These are phyloP conservation scores for Oscheius sp. DNA, from an alignment of 2,888 invertebrate genomes.

Conservation along the genomic window DNA sequence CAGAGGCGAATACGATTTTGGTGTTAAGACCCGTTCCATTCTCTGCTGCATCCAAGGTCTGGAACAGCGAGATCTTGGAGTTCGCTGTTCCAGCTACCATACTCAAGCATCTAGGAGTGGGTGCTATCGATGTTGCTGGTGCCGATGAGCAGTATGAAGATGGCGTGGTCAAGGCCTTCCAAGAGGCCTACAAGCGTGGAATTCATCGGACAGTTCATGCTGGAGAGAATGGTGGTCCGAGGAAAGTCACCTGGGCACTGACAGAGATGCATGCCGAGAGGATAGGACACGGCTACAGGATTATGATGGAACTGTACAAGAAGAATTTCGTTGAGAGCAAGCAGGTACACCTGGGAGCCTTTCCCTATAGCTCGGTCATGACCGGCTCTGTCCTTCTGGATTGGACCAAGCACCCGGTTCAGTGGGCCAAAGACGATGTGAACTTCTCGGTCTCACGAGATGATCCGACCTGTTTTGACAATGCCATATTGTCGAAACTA, in stretches of 20 bases:
- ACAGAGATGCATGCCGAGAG: conserved; percentile 77
- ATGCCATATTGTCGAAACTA: conserved; percentile 76
- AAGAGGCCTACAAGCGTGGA: conserved; percentile 76
- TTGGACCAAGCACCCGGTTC: conserved; percentile 75
- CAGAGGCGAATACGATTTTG: conserved; percentile 75
- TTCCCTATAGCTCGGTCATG: conserved; percentile 77
- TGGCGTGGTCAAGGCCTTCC: conserved; percentile 55
- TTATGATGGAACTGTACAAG: conserved; percentile 72
- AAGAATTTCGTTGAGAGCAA: conserved; percentile 56
- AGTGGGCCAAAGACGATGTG: conserved; percentile 77
- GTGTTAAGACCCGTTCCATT: conserved; percentile 76
- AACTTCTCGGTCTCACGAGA: conserved; percentile 79
- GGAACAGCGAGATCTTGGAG: conserved; percentile 72
- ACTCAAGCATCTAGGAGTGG: conserved; percentile 75
- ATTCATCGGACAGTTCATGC: conserved; percentile 78
- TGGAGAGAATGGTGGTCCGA: conserved; percentile 74
- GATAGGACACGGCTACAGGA: conserved; percentile 78
- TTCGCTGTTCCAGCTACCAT: conserved; percentile 60
- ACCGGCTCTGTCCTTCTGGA: conserved; percentile 76
- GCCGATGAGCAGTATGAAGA: conserved; percentile 71
- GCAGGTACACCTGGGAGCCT: conserved; percentile 71
- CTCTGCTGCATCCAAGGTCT: conserved; percentile 76
- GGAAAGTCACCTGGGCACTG: conserved; percentile 74
- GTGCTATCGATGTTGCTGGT: conserved; percentile 77
- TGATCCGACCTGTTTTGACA: conserved; percentile 77